A percentile compares a stretch with the other conserved stretches of the same genome.
Conservation (phyloP, 2,113 vertebrate species). For the Circaetus gallicus region DNA sequence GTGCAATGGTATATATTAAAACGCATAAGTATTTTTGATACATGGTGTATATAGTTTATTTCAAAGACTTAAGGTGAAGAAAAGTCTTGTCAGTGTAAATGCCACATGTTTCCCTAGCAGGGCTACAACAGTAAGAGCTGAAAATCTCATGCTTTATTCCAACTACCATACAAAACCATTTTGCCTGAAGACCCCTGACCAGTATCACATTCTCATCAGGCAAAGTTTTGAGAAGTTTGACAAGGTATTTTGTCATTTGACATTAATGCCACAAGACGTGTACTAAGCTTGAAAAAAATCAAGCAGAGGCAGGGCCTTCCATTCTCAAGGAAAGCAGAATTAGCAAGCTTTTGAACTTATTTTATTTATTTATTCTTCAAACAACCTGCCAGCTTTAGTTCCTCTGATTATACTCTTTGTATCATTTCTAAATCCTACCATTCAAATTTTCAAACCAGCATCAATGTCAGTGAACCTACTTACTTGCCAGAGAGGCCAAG, state of each 20-base stretch:
- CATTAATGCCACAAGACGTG: neutral
- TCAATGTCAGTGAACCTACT: slow-evolving; percentile 44
- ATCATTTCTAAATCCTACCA: neutral
- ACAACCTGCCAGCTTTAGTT: neutral
- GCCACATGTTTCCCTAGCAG: neutral
- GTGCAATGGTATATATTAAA: rapidly evolving
- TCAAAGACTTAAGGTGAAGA: neutral
- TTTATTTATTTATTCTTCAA: neutral
- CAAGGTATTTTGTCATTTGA: neutral
- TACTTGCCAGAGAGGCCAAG: slow-evolving; percentile 95
- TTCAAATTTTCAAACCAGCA: neutral
- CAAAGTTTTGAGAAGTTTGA: neutral
- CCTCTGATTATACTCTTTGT: neutral
- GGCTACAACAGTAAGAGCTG: neutral
- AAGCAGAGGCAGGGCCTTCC: neutral
- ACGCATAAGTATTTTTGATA: neutral
- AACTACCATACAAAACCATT: neutral
- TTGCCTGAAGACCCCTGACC: neutral
- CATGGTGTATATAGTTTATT: neutral
- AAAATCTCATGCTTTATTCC: neutral
- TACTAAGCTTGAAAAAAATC: neutral
- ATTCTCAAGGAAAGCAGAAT: neutral
- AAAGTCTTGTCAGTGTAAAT: neutral
- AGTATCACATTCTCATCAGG: neutral
- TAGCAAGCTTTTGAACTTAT: neutral